Base-by-base conservation (phyloP, 2,888 invertebrate species). In the Carabus problematicus region DNA sequence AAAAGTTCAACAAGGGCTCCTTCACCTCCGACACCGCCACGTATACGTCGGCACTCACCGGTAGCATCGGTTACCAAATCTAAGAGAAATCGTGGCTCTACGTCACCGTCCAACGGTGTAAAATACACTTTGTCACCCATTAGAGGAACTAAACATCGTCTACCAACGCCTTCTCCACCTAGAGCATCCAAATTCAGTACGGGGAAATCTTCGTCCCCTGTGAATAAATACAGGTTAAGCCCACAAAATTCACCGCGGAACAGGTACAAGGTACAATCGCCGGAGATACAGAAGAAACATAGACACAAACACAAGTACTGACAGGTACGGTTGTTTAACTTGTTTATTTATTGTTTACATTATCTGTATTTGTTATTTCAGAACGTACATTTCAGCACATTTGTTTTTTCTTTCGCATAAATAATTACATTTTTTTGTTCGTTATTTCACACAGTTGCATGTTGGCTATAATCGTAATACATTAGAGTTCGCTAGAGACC, bases 301-400 rank as follows among this genome's bases (percentile, higher is more conserved):
- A 80, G 84, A 72, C 85, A 85, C 73, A 85, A 85, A 76, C 85
- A 85, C 76, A 85, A 84, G 77, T 84, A 85, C 74, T 85, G 77
- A 80, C 49, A 49, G 18, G 3, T 45, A 29, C 3, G 29, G 29
- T 29, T 29, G 29, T 6, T 6, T 29, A 29, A 29, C 6, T 29
- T 29, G 3, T 29, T 29, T 29, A 29, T 29, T 29, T 29, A 29
- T 29, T 29, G 29, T 29, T 29, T 29, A 29, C 29, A 29, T 29
- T 6, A 29, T 29, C 3, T 29, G 2, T 29, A 29, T 29, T 29
- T 29, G 29, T 29, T 29, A 3, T 29, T 29, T 29, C 6, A 29
- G 29, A 29, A 29, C 6, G 29, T 29, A 29, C 29, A 29, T 2
- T 29, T 29, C 29, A 29, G 29, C 6, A 29, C 29, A 29, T 29